Base-by-base conservation (phyloP, 2,888 invertebrate species). In the Periphyllus acericola region DNA sequence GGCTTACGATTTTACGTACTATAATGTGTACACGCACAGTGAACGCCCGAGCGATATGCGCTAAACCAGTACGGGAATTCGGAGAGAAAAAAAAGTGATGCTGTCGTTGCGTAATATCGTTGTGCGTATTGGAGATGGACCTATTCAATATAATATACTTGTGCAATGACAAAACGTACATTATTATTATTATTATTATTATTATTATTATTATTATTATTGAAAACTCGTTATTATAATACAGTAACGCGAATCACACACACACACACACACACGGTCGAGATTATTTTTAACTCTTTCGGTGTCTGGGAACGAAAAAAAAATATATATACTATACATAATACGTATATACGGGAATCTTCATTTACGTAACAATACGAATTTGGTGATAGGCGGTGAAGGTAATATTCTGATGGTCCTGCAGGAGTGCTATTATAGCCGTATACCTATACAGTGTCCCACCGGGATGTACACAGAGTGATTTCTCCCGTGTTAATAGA, bases 171-270 rank as follows among this genome's bases (percentile, higher is more conserved):
- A 83, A 66, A 66, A 82, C 19, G 29, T 74, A 60, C 36, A 36
- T 36, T 36, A 6, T n/a, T n/a, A n/a, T n/a, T n/a, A n/a, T n/a
- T n/a, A n/a, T n/a, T n/a, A n/a, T n/a, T n/a, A n/a, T n/a, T n/a
- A n/a, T n/a, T n/a, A n/a, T n/a, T n/a, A n/a, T n/a, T n/a, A n/a
- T n/a, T n/a, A n/a, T n/a, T n/a, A n/a, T n/a, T 72, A 71, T 71
- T 34, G 11, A 71, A 82, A 82, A 46, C 82, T 71, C 46, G 82
- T 82, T 82, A 34, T 82, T 82, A 34, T 52, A 17, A 46, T 46
- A 46, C 46, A n/a, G 52, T 34, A 82, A 52, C 34, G 25, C 25
- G 25, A 72, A 72, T 71, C 32, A 29, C 21, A 52, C 14, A 17
- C 46, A 11, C 46, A 11, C 11, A 46, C 11, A 46, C 21, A 60